Percentiles rank a stretch among this genome's conserved stretches.
Conservation (phyloP, 2,888 invertebrate genomes). For the Synanthedon vespiformis region DNA sequence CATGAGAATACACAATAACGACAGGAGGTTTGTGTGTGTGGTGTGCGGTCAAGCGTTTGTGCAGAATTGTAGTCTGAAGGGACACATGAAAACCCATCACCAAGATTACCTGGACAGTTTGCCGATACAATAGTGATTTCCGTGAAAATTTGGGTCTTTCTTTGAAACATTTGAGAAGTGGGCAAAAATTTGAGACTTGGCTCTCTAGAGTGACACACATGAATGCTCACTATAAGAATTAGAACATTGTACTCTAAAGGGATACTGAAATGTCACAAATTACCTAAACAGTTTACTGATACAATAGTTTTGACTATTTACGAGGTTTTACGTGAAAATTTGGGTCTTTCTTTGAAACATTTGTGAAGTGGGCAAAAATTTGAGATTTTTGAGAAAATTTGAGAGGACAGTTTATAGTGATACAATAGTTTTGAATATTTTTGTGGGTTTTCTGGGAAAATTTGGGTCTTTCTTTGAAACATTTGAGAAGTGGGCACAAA, state of each 20-base stretch:
- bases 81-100: conserved; percentile 55
- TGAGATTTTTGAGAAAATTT: too few relatives aligned
- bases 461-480: too few relatives aligned
- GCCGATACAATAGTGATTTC: not conserved
- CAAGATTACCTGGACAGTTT: conserved; percentile 10
- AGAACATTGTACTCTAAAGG: conserved; percentile 43
- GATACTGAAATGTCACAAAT: conserved; percentile 54
- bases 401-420: too few relatives aligned
- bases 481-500: too few relatives aligned
- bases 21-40: conserved; percentile 47
- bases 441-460: not conserved
- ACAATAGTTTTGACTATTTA: not conserved
- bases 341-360: too few relatives aligned
- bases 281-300: conserved; percentile 3
- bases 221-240: too few relatives aligned
- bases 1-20: conserved; percentile 35
- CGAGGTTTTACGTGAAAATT: not conserved
- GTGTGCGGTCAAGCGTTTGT: conserved; percentile 58
- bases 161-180: too few relatives aligned
- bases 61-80: conserved; percentile 53
- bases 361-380: too few relatives aligned
- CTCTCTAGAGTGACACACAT: too few relatives aligned
- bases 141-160: too few relatives aligned
- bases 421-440: not conserved
- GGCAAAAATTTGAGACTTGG: too few relatives aligned